A percentile compares a stretch with the other conserved stretches of the same genome.
These are phyloP conservation scores for Champsocephalus gunnari DNA, from an alignment of 2,797 vertebrate genomes.

Conservation along the genomic window DNA sequence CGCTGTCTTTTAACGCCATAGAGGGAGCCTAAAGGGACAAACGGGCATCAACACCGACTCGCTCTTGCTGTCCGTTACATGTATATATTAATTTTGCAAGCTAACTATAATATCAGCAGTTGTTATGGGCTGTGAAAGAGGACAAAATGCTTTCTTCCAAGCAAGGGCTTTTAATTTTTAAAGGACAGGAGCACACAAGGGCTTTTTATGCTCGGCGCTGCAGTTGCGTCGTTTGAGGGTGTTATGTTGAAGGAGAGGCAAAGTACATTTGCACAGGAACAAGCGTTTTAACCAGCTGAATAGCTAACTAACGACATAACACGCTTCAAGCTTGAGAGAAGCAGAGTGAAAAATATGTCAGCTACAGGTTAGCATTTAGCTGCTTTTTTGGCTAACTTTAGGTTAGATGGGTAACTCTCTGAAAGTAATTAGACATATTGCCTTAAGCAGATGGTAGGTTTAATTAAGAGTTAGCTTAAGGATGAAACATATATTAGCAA, in stretches of 20 bases:
- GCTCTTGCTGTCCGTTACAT: conserved; percentile 61
- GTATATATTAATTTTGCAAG: conserved; percentile 82
- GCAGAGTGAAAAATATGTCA: conserved; percentile 35
- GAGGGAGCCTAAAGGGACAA: conserved; percentile 69
- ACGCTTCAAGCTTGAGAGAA: conserved; percentile 54
- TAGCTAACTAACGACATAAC: conserved; percentile 53
- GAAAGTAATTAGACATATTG: conserved; percentile 58
- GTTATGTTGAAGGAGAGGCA: conserved; percentile 48
- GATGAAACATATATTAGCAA: conserved; percentile 53
- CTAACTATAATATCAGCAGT: conserved; percentile 72
- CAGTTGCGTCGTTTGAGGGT: conserved; percentile 59
- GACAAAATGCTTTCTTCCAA: conserved; percentile 62
- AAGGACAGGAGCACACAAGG: conserved; percentile 84
- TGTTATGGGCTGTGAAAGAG: conserved; percentile 69
- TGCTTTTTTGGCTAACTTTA: conserved; percentile 51
- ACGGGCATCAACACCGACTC: conserved; percentile 44
- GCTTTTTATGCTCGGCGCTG: conserved; percentile 81
- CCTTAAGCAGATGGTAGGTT: conserved; percentile 67
- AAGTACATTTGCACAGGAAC: conserved; percentile 75
- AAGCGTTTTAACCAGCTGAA: conserved; percentile 68
- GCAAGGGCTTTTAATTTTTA: conserved; percentile 86
- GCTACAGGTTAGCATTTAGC: conserved; percentile 50
- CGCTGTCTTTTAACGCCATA: conserved; percentile 64
- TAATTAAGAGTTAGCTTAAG: conserved; percentile 52
- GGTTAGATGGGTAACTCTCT: conserved; percentile 50